Base-by-base conservation (phyloP, 2,113 vertebrate species). In the Tyto alba region DNA sequence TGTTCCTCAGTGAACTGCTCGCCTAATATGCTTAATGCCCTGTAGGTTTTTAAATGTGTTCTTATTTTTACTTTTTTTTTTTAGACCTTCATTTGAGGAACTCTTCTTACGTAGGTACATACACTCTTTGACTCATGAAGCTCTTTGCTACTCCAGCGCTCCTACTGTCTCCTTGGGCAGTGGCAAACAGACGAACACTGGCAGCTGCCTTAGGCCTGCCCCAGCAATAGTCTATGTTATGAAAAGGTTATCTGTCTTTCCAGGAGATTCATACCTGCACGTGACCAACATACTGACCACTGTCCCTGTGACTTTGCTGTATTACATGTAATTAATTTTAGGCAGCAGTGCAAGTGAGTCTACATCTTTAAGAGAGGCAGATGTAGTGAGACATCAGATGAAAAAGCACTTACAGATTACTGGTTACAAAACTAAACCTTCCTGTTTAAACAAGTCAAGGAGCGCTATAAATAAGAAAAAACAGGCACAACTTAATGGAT, bases 161-260 rank as follows among this genome's bases (percentile, higher is more conserved):
- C 17, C 9, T 73, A 27, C 19, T 18, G 2, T 23, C 22, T 85
- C 15, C 59, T 72, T 25, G 14, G 10, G 23, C 43, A 84, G 21
- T 27, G 27, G 45, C 82, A 85, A 50, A 10, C 1, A 40, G 27
- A 52, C 36, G 10, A 34, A 19, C 7, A 21, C 29, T n/a, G 21
- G 3, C 3, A 66, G 62, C 43, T 76, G 36, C 34, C 25, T 25
- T 23, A 40, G 56, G 52, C 14, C 57, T 26, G 22, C 10, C 7
- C 25, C 56, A 57, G 16, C 20, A 57, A 13, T 17, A 75, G 52
- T 3, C 13, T 36, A 40, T 0, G 0, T 29, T 53, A 11, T 3
- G 9, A 13, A 60, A 52, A 57, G 21, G 13, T 26, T 18, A 21
- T 7, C 14, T 16, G 4, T 40, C 41, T 3, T 79, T 36, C 47